Evolutionary conservation across 2,888 invertebrate species (phyloP).

Genomic region (Amiota communis): DNA sequence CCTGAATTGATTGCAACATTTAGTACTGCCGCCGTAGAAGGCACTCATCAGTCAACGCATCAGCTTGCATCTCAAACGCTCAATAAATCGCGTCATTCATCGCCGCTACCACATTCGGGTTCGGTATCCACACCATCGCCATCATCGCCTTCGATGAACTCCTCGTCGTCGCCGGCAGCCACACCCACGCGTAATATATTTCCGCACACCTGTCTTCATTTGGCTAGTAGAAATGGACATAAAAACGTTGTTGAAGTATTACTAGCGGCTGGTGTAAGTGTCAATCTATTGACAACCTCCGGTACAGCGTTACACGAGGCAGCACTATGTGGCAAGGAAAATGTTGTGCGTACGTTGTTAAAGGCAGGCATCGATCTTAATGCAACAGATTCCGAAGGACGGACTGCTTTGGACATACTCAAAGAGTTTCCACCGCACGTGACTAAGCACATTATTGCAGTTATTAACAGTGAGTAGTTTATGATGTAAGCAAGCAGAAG

Average conservation of each 20-base stretch:
- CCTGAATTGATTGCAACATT: constrained; percentile 86
- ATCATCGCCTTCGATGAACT: constrained; percentile 56
- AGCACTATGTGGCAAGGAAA: constrained; percentile 90
- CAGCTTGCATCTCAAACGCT: neutral
- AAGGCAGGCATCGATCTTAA: constrained; percentile 87
- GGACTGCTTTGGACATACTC: constrained; percentile 89
- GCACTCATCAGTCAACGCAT: constrained; percentile 29
- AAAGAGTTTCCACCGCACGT: constrained; percentile 92
- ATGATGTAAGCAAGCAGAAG: neutral
- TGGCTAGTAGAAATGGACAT: constrained; percentile 94
- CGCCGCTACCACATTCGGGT: constrained; percentile 68
- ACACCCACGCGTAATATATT: constrained; percentile 63
- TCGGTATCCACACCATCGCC: constrained; percentile 54
- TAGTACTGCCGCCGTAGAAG: constrained; percentile 70
- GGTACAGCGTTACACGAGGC: constrained; percentile 96
- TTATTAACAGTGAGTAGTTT: constrained; percentile 83
- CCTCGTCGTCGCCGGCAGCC: constrained; percentile 54
- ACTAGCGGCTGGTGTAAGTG: constrained; percentile 88
- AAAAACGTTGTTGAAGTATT: constrained; percentile 88
- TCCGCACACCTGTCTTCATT: constrained; percentile 89
- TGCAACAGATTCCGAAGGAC: constrained; percentile 84
- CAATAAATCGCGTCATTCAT: constrained; percentile 39
- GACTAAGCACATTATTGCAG: constrained; percentile 87
- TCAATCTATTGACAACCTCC: constrained; percentile 87
- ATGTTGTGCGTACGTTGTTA: constrained; percentile 87